Base-by-base conservation (phyloP, 2,113 vertebrate genomes). In the Lycocorax pyrrhopterus region DNA sequence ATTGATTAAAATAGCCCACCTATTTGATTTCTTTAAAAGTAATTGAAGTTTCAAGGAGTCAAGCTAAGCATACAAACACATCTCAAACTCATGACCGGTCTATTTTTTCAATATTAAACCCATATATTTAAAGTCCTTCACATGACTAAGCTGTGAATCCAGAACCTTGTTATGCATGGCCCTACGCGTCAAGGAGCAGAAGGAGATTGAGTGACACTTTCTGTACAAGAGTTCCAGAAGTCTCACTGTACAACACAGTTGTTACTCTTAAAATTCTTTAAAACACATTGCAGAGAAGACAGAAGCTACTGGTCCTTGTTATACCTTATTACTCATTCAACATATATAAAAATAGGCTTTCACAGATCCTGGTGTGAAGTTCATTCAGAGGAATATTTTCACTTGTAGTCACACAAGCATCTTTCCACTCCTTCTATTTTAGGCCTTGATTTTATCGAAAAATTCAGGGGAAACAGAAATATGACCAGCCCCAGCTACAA, bases 101-200 rank as follows among this genome's bases (percentile, higher is more conserved):
- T 90, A 79, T 74, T 83, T 75, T 94, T 93, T 84, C 84, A 80
- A 51, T 93, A 93, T 91, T 95, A 94, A 96, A 94, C 59, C 56
- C 35, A 62, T 93, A 93, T 96, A 93, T 96, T 94, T 80, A 37
- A 92, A 84, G 58, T 64, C 51, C 30, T 96, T 79, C 90, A 86
- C 39, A 90, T 73, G 71, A 94, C 47, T 86, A 77, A 69, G 16
- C 46, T 86, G 63, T 3, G 9, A 93, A 94, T 94, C 63, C 77
- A 87, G 94, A 95, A 83, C 79, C 77, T 66, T 86, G 55, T 91
- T 86, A 93, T 81, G 43, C 44, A 64, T 0, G 0, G 33, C 30
- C 62, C n/a, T 56, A 73, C 27, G 47, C 19, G 37, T 75, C 49
- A 96, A 96, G 71, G 33, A 90, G 71, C 37, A 84, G 49, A 87